Evolutionary conservation across 1,140 invertebrate genomes (phyloP).

Genomic region (Drosophila lacertosa): DNA sequence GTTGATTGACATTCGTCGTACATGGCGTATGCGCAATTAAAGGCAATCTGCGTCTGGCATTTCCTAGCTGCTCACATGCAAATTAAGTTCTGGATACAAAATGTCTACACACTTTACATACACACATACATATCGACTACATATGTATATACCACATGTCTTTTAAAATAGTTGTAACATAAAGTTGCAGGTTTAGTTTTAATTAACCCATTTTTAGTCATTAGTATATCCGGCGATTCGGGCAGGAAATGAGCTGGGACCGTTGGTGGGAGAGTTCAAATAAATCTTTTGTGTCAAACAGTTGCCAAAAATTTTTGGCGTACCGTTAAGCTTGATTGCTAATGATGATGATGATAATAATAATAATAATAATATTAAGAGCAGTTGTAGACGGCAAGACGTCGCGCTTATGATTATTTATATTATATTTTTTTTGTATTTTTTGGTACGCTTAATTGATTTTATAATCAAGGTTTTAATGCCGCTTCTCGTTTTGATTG

Average conservation of each 20-base stretch:
- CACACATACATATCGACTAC: not conserved
- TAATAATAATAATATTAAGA: slow-evolving; percentile 35
- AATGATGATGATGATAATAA: slow-evolving; percentile 36
- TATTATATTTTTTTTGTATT: slow-evolving; percentile 24
- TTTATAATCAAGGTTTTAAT: slow-evolving; percentile 79
- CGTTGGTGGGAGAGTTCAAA: slow-evolving; percentile 33
- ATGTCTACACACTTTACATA: not conserved
- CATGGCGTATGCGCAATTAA: slow-evolving; percentile 80
- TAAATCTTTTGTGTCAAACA: not conserved
- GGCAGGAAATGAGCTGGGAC: slow-evolving; percentile 64
- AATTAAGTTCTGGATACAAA: slow-evolving; percentile 31
- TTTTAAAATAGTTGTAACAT: slow-evolving; percentile 3
- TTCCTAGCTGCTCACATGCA: slow-evolving; percentile 54
- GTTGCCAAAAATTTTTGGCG: slow-evolving; percentile 44
- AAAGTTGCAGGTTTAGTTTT: slow-evolving; percentile 44
- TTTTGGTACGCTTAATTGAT: slow-evolving; percentile 63
- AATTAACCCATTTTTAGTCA: slow-evolving; percentile 77
- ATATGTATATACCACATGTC: not conserved
- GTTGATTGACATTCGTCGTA: slow-evolving; percentile 70
- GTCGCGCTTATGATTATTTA: slow-evolving; percentile 42
- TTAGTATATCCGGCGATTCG: slow-evolving; percentile 71
- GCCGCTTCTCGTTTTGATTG: slow-evolving; percentile 54
- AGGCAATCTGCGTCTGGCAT: slow-evolving; percentile 56
- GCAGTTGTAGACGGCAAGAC: slow-evolving; percentile 40
- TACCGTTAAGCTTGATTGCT: slow-evolving; percentile 44